phyloP scores from a whole-genome alignment of 2,888 invertebrate genomes.

The Melikaiella ostensackeni region DNA sequence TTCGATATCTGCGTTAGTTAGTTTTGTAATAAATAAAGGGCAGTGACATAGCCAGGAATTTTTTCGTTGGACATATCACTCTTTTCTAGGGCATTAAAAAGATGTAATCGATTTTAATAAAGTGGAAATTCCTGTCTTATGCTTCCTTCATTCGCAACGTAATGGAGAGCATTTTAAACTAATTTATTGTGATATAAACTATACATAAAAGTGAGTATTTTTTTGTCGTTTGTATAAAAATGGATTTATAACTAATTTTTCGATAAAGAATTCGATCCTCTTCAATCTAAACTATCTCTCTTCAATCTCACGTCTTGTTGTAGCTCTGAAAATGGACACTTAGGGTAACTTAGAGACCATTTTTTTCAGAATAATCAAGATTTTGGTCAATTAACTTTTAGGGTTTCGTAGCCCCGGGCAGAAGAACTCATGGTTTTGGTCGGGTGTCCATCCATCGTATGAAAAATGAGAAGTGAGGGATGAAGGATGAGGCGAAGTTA shows the following conservation, averaged over 20 bases:
- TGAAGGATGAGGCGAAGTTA: too few species aligned
- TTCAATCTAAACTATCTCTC: background rate
- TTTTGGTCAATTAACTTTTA: background rate
- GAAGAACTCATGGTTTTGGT: too few species aligned
- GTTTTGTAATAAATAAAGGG: background rate
- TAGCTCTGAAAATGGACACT: background rate
- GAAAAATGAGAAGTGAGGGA: too few species aligned
- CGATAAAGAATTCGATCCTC: background rate
- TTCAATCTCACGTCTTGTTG: background rate
- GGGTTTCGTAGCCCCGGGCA: too few species aligned
- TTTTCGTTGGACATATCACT: slow-evolving; percentile 6
- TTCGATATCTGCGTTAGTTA: background rate
- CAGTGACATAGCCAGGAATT: slow-evolving; percentile 11
- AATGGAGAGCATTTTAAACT: background rate
- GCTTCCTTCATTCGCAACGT: too few species aligned
- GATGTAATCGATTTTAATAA: background rate
- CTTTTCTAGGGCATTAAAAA: background rate
- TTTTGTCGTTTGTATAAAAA: background rate
- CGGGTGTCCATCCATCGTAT: too few species aligned
- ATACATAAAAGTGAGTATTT: background rate
- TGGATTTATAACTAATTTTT: background rate
- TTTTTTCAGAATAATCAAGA: background rate
- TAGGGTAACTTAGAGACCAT: background rate
- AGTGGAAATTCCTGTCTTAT: background rate
- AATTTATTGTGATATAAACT: background rate